Percentiles rank a stretch among this genome's conserved stretches.
These are phyloP conservation scores for Xyliphius kryptos DNA, from an alignment of 2,113 vertebrate genomes.

Conservation along the genomic window DNA sequence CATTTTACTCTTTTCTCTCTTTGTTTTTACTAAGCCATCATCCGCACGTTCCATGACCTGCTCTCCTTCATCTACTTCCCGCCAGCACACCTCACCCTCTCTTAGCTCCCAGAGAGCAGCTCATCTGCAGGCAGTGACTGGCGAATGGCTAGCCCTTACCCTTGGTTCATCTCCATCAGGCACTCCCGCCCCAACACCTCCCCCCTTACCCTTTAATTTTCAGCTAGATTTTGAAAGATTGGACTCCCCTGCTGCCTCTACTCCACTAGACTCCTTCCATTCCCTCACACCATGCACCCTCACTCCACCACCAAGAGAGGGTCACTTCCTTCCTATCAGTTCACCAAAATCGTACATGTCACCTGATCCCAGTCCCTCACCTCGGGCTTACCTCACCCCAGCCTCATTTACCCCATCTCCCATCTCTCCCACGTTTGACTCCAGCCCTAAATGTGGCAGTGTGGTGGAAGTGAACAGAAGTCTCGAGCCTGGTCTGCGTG, in stretches of 20 bases:
- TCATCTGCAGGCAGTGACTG: conserved; percentile 48
- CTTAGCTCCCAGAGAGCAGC: conserved; percentile 43
- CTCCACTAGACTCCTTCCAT: conserved; percentile 26
- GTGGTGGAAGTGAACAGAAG: too few relatives aligned
- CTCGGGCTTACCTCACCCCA: conserved; percentile 43
- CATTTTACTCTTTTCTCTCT: conserved; percentile 29
- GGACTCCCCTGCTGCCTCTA: conserved; percentile 30
- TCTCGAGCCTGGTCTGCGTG: too few relatives aligned
- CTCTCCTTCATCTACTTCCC: conserved; percentile 33
- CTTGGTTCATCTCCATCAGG: conserved; percentile 51
- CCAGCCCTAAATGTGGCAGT: too few relatives aligned
- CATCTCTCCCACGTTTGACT: conserved; percentile 39
- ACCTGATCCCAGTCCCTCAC: conserved; percentile 45
- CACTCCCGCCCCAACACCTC: conserved; percentile 45
- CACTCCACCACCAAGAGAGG: conserved; percentile 51
- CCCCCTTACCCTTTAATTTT: conserved; percentile 58
- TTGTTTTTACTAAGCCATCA: conserved; percentile 53
- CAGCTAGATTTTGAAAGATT: conserved; percentile 62
- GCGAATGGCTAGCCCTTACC: conserved; percentile 57
- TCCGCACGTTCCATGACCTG: conserved; percentile 42
- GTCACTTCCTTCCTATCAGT: conserved; percentile 52
- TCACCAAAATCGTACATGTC: conserved; percentile 47
- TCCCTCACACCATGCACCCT: conserved; percentile 31
- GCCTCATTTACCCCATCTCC: conserved; percentile 42
- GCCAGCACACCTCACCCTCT: conserved; percentile 42